Conservation (phyloP, 1,140 invertebrate genomes). For the Oreohelix idahoensis region DNA sequence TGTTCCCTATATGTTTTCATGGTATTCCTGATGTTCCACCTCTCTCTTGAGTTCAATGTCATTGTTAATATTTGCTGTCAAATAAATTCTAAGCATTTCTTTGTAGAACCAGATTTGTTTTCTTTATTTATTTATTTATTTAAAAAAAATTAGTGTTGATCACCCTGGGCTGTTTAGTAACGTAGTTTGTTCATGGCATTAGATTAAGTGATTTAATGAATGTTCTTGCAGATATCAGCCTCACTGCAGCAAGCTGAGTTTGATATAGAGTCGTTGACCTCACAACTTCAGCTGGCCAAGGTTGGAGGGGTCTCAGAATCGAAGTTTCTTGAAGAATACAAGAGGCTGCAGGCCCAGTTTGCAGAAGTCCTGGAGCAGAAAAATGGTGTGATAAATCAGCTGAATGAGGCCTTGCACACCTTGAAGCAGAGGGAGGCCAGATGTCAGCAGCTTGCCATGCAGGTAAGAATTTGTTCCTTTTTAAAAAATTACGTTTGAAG, state of each 20-base stretch:
- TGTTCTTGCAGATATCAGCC: conserved; percentile 42
- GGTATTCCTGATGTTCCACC: too few species aligned
- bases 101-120: too few species aligned
- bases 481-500: too few species aligned
- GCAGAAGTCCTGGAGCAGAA: conserved; percentile 67
- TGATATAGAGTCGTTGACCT: conserved; percentile 58
- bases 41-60: too few species aligned
- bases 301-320: conserved; percentile 46
- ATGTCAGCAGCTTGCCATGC: conserved; percentile 88
- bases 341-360: conserved; percentile 63
- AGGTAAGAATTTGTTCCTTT: conserved; percentile 50
- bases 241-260: conserved; percentile 57
- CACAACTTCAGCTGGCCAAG: conserved; percentile 53
- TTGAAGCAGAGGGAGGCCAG: conserved; percentile 89
- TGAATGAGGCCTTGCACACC: conserved; percentile 88
- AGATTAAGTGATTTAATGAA: too few species aligned
- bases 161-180: too few species aligned
- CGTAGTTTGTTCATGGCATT: too few species aligned
- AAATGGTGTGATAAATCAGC: conserved; percentile 74
- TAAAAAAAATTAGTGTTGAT: too few species aligned
- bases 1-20: too few species aligned
- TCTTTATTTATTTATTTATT: too few species aligned
- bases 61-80: too few species aligned
- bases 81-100: too few species aligned
- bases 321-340: conserved; percentile 59